These are phyloP conservation scores for Drosophila azteca DNA, from an alignment of 1,140 invertebrate species.

Conservation along the genomic window DNA sequence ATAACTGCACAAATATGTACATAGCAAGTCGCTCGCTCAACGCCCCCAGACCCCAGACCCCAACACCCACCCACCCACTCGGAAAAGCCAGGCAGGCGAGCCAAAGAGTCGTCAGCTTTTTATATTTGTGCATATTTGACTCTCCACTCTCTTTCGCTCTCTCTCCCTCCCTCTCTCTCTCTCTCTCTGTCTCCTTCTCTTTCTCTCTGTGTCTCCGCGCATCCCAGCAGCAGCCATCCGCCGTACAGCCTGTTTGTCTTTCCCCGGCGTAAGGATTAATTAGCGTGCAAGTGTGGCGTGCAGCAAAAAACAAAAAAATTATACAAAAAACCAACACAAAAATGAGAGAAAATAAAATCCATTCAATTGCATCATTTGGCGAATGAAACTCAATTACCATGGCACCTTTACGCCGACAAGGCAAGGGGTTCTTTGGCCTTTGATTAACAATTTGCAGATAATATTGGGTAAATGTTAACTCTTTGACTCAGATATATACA, in stretches of 20 bases:
- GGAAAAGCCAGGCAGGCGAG: slow-evolving; percentile 51
- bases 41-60: slow-evolving; percentile 19
- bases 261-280: slow-evolving; percentile 80
- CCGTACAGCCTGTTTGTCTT: slow-evolving; percentile 58
- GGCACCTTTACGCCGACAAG: slow-evolving; percentile 16
- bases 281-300: slow-evolving; percentile 75
- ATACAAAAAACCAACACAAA: slow-evolving; percentile 17
- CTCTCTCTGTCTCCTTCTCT: not conserved
- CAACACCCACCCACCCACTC: slow-evolving; percentile 18
- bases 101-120: slow-evolving; percentile 66
- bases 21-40: slow-evolving; percentile 74
- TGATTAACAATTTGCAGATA: slow-evolving; percentile 13
- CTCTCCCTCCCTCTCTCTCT: slow-evolving; percentile 15
- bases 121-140: slow-evolving; percentile 63
- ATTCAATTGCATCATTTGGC: slow-evolving; percentile 75
- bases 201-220: slow-evolving; percentile 19
- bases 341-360: slow-evolving; percentile 52
- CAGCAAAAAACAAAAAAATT: slow-evolving; percentile 37
- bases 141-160: slow-evolving; percentile 25
- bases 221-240: slow-evolving; percentile 9
- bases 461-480: slow-evolving; percentile 6
- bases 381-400: slow-evolving; percentile 69
- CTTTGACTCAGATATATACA: slow-evolving; percentile 19
- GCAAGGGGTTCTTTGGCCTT: slow-evolving; percentile 52
- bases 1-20: slow-evolving; percentile 84